A percentile compares a stretch with the other conserved stretches of the same genome.
phyloP scores from a whole-genome alignment of 2,797 vertebrate genomes.

The Lepilemur septentrionalis region DNA sequence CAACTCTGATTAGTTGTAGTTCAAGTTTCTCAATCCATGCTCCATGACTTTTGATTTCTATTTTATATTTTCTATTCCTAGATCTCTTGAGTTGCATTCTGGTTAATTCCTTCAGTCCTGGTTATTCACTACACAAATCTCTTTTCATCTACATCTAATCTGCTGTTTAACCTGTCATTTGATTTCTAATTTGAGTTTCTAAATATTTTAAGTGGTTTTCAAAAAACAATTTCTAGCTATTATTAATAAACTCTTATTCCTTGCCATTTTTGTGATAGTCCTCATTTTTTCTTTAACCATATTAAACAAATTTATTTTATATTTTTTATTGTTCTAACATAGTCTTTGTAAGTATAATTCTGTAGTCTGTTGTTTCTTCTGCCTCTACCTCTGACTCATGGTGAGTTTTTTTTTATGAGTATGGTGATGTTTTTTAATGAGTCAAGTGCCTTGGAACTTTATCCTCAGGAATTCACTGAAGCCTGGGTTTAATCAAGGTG shows the following conservation, averaged over 20 bases:
- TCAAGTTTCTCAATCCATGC: neutral
- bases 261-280: neutral
- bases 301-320: neutral
- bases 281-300: neutral
- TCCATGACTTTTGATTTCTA: neutral
- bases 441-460: neutral
- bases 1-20: neutral
- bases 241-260: neutral
- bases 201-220: neutral
- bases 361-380: neutral
- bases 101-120: neutral
- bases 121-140: neutral
- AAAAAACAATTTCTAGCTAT: neutral
- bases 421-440: neutral
- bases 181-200: conserved; percentile 8
- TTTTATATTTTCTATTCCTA: neutral
- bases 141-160: neutral
- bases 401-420: neutral
- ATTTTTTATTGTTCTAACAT: neutral
- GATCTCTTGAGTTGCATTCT: neutral
- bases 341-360: neutral
- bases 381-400: neutral
- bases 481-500: conserved; percentile 29
- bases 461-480: conserved; percentile 12
- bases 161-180: neutral